Percentiles rank a stretch among this genome's conserved stretches.
Conservation (phyloP, 2,113 vertebrate species). For the Emydocephalus ijimae region DNA sequence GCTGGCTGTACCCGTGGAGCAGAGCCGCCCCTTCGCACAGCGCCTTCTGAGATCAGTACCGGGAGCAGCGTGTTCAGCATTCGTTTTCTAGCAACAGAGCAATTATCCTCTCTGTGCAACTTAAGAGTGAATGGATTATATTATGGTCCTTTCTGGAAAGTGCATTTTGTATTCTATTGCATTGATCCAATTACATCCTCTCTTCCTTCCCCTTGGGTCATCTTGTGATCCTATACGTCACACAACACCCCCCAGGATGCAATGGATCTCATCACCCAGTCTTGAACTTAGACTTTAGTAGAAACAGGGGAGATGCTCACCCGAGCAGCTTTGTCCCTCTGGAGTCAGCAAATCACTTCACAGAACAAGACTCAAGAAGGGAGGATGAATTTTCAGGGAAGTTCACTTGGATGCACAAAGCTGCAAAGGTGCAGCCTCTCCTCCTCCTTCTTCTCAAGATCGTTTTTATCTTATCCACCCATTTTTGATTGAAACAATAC, state of each 20-base stretch:
- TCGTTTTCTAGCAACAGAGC: neutral
- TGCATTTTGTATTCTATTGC: neutral
- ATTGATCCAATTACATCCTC: neutral
- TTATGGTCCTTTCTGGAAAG: neutral
- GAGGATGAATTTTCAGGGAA: neutral
- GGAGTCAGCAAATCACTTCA: neutral
- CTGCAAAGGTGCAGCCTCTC: neutral
- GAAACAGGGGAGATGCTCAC: neutral
- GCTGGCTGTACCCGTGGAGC: neutral
- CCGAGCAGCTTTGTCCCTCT: neutral
- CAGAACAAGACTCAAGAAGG: slow-evolving; percentile 3
- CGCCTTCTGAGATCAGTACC: neutral
- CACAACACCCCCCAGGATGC: neutral
- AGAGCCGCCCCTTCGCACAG: neutral
- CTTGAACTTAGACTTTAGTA: neutral
- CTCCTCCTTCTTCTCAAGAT: neutral
- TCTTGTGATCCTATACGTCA: neutral
- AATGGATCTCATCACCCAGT: neutral
- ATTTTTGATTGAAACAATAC: neutral
- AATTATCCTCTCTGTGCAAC: neutral
- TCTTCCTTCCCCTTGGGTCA: slow-evolving; percentile 13
- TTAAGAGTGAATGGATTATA: neutral
- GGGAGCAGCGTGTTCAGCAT: neutral
- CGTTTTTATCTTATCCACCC: no score
- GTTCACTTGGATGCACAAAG: neutral